These are phyloP conservation scores for Hypsopygia costalis DNA, from an alignment of 2,888 invertebrate genomes.

Conservation along the genomic window DNA sequence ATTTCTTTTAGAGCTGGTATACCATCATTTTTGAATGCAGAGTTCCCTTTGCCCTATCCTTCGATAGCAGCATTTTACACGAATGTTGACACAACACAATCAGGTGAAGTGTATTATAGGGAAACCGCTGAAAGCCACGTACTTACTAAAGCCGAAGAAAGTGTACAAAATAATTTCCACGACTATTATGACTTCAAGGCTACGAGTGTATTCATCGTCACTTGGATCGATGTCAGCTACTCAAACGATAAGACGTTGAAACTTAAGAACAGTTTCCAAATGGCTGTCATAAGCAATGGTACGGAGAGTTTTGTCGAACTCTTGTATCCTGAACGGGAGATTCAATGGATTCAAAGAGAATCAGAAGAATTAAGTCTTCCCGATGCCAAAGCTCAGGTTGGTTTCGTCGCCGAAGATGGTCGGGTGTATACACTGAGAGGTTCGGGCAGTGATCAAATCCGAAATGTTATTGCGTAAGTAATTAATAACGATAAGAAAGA, in stretches of 20 bases:
- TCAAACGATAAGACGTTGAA: constrained; percentile 84
- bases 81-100: constrained; percentile 90
- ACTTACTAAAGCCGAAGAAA: constrained; percentile 84
- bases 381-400: constrained; percentile 96
- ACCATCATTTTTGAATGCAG: constrained; percentile 90
- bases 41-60: constrained; percentile 94
- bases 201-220: constrained; percentile 89
- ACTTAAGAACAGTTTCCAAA: constrained; percentile 93
- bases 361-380: constrained; percentile 87
- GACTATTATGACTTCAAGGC: constrained; percentile 87
- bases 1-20: constrained; percentile 94
- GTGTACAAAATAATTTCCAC: constrained; percentile 87
- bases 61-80: constrained; percentile 95
- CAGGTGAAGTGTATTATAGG: constrained; percentile 87
- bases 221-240: constrained; percentile 95
- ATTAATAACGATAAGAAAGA: too few species aligned
- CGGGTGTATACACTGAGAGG: constrained; percentile 87
- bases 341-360: constrained; percentile 95
- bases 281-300: constrained; percentile 84
- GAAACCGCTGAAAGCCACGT: constrained; percentile 82
- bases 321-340: constrained; percentile 91
- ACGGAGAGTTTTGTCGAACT: constrained; percentile 91
- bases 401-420: constrained; percentile 92
- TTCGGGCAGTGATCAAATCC: constrained; percentile 94
- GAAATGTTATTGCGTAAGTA: constrained; percentile 87